phyloP scores from a whole-genome alignment of 2,888 invertebrate genomes.

The Malachius bipustulatus region DNA sequence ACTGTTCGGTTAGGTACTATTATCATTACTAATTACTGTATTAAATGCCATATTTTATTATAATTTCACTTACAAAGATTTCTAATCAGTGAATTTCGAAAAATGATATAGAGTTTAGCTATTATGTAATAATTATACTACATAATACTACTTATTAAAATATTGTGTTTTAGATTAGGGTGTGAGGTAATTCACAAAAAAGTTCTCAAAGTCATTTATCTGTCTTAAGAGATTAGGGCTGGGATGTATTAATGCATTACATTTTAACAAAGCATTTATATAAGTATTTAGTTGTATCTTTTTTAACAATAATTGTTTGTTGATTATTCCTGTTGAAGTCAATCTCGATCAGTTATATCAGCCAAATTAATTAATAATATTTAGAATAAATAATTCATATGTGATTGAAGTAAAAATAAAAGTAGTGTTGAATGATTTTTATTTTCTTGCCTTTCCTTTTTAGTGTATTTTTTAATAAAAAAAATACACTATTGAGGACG shows the following conservation, averaged over 20 bases:
- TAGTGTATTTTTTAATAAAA: no score
- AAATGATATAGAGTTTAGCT: not conserved
- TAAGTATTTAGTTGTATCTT: not conserved
- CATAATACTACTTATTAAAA: not conserved
- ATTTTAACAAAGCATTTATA: not conserved
- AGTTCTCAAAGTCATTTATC: not conserved
- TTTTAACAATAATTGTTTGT: not conserved
- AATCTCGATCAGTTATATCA: not conserved
- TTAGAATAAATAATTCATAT: no score
- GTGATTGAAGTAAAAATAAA: no score
- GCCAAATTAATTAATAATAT: not conserved
- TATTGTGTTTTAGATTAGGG: not conserved
- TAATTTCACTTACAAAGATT: not conserved
- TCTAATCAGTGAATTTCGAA: not conserved
- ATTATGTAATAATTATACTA: not conserved
- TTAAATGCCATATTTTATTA: no score
- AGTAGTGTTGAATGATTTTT: no score
- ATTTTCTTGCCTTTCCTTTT: no score
- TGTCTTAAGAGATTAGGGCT: not conserved
- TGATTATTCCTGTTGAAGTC: not conserved
- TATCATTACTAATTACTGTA: not conserved
- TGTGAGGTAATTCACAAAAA: not conserved
- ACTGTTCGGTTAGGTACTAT: slow-evolving; percentile 66
- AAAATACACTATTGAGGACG: no score
- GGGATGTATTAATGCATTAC: not conserved